Conservation (phyloP, 1,140 invertebrate genomes). For the Forficula auricularia region DNA sequence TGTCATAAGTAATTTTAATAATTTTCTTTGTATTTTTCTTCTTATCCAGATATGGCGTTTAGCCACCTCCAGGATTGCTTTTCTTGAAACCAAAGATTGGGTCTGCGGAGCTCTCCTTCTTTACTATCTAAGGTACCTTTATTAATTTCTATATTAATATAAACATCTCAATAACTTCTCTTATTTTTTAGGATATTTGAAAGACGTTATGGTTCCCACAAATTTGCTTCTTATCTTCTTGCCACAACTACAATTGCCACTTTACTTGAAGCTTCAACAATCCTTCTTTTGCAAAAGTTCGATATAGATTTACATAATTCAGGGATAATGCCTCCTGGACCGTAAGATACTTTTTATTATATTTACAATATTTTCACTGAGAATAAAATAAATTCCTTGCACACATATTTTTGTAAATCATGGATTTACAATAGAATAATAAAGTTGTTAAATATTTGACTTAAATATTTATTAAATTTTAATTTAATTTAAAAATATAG, state of each 20-base stretch:
- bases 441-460: too few relatives aligned
- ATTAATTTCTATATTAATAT: too few relatives aligned
- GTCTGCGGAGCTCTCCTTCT: constrained; percentile 32
- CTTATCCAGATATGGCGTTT: constrained; percentile 33
- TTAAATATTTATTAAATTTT: too few relatives aligned
- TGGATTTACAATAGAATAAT: too few relatives aligned
- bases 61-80: constrained; percentile 28
- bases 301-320: constrained; percentile 22
- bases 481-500: too few relatives aligned
- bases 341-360: constrained; percentile 21
- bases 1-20: too few relatives aligned
- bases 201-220: constrained; percentile 33
- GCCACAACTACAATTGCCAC: constrained; percentile 27
- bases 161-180: too few relatives aligned
- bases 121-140: constrained; percentile 30
- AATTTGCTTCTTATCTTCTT: constrained; percentile 31
- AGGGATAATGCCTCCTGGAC: constrained; percentile 25
- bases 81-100: constrained; percentile 34
- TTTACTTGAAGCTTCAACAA: constrained; percentile 24
- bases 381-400: too few relatives aligned
- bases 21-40: too few relatives aligned
- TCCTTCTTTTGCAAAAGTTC: constrained; percentile 20
- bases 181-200: constrained; percentile 30
- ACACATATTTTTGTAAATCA: too few relatives aligned
- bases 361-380: not conserved